Evolutionary conservation across 2,113 vertebrate species (phyloP), one percentile per base, ranked within the genome.

Genomic region (Halcyon senegalensis): DNA sequence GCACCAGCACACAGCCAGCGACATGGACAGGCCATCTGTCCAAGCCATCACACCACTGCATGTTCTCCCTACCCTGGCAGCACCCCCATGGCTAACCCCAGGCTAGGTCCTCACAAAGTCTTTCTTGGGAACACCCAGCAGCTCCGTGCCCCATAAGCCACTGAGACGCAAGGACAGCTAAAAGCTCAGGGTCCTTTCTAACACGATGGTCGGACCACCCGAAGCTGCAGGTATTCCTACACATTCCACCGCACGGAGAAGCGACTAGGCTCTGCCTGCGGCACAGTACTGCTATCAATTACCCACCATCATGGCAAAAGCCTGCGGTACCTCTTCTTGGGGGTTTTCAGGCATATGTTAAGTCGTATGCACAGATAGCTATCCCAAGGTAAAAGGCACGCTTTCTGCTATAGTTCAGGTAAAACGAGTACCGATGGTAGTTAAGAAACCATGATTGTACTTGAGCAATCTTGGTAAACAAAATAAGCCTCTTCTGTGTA

Each of bases 161-260:
- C 11, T 2, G 14, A 74, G 12, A 41, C 0, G 0, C 3, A 3
- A 0, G 41, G 9, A 11, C 5, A 79, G 15, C 15, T 87, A 56
- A 75, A 56, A 81, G 39, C 31, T 67, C 31, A 33, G 8, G 3
- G 23, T 41, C n/a, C 24, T 70, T 30, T 3, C 0, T 16, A 53
- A 78, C 13, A 9, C 0, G 9, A 30, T 5, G 6, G 24, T 16
- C 43, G 39, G 27, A 5, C 20, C 35, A 64, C 6, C 17, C 35
- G 30, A 66, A 53, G 23, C 2, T 69, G 18, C 16, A 51, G 13
- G 19, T 13, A 44, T 16, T 89, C 27, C 79, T 80, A 3, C 5
- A 48, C 1, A 37, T 35, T 16, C 31, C 64, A 55, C 9, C 3
- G 16, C 25, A 41, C 7, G 37, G 46, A 27, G 14, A 27, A 10